Percentiles rank a stretch among this genome's conserved stretches.
phyloP scores from a whole-genome alignment of 2,797 vertebrate species.

The Phataginus tetradactyla region DNA sequence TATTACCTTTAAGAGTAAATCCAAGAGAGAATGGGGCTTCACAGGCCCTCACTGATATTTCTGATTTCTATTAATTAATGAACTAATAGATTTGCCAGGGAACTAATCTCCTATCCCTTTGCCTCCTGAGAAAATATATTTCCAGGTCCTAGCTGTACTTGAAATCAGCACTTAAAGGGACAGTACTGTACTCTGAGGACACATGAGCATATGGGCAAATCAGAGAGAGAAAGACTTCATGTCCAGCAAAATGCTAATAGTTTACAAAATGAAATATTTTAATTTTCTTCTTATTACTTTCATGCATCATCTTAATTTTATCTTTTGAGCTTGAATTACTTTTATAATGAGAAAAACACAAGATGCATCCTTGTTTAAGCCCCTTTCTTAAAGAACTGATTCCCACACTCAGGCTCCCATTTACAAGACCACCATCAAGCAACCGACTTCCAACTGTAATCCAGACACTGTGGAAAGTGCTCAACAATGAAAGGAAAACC shows the following conservation, averaged over 20 bases:
- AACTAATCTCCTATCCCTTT: conserved; percentile 29
- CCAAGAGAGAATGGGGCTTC: conserved; percentile 15
- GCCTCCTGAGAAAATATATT: conserved; percentile 13
- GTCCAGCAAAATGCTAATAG: conserved; percentile 10
- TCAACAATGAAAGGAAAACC: conserved; percentile 32
- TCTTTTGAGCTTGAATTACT: conserved; percentile 45
- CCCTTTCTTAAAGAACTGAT: conserved; percentile 30
- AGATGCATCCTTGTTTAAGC: background rate
- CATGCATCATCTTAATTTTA: conserved; percentile 47
- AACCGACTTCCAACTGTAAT: conserved; percentile 4
- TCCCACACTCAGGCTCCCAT: background rate
- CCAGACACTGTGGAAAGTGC: background rate
- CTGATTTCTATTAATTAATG: conserved; percentile 64
- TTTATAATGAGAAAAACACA: background rate
- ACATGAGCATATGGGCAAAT: background rate
- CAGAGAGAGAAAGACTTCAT: background rate
- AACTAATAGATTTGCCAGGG: conserved; percentile 36
- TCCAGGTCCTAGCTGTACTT: background rate
- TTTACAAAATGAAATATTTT: conserved; percentile 42
- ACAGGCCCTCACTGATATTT: conserved; percentile 8
- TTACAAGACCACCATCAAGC: conserved; percentile 50
- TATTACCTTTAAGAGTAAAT: conserved; percentile 57
- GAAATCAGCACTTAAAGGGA: background rate
- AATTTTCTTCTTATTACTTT: conserved; percentile 35
- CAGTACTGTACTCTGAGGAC: background rate